phyloP scores from a whole-genome alignment of 1,140 invertebrate genomes.

The Aphelinus atriplicis region DNA sequence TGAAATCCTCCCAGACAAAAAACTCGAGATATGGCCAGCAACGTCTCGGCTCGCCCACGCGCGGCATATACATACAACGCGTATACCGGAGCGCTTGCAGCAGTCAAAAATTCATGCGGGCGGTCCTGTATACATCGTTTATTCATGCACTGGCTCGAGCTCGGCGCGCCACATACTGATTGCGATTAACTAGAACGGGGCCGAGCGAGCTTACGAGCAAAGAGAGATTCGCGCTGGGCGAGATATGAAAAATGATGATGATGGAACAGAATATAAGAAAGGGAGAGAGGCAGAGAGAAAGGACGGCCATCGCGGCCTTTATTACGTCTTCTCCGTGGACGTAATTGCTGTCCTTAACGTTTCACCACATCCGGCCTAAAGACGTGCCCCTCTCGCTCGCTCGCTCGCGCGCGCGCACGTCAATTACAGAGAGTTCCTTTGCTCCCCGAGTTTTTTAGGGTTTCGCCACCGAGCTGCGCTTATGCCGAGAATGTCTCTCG shows the following conservation, averaged over 20 bases:
- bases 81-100: no score
- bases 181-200: no score
- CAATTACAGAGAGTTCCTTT: conserved; percentile 37
- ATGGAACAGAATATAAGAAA: background rate
- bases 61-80: no score
- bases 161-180: no score
- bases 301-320: conserved; percentile 42
- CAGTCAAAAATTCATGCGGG: no score
- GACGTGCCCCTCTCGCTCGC: conserved; percentile 10
- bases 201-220: no score
- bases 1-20: no score
- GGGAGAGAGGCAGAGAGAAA: conserved; percentile 12
- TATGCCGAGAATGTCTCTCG: no score
- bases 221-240: background rate
- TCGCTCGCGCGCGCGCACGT: conserved; percentile 10
- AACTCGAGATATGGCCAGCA: no score
- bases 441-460: conserved; percentile 20
- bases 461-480: conserved; percentile 8
- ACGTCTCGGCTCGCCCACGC: no score
- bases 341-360: conserved; percentile 55
- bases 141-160: no score
- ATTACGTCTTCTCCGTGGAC: conserved; percentile 52
- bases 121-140: no score
- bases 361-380: conserved; percentile 50
- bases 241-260: background rate